These are phyloP conservation scores for Gastrophysa polygoni DNA, from an alignment of 2,888 invertebrate species.

Conservation along the genomic window DNA sequence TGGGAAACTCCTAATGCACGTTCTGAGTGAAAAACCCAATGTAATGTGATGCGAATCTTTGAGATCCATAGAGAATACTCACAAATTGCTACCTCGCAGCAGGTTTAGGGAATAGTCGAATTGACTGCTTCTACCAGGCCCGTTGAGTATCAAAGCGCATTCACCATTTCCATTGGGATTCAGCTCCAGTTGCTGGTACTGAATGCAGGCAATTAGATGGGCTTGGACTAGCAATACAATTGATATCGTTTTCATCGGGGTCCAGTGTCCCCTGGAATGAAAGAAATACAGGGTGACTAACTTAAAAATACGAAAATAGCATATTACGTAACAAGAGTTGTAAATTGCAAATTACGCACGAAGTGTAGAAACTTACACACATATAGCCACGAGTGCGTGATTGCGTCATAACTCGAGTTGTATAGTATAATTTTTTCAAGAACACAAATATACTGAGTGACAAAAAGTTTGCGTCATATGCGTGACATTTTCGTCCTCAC, in stretches of 20 bases:
- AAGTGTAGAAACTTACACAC: no score
- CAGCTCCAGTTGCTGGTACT: slow-evolving; percentile 52
- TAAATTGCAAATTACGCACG: no score
- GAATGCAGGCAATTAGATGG: slow-evolving; percentile 43
- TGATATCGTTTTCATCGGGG: background rate
- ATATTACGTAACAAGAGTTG: background rate
- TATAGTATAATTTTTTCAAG: no score
- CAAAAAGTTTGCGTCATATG: no score
- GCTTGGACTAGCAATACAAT: background rate
- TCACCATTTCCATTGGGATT: slow-evolving; percentile 59
- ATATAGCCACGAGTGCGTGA: no score
- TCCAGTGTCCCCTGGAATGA: slow-evolving; percentile 4
- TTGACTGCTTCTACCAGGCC: slow-evolving; percentile 78
- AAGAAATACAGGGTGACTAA: no score
- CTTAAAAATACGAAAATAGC: background rate
- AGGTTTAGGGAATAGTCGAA: slow-evolving; percentile 87
- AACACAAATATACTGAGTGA: no score
- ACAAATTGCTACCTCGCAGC: slow-evolving; percentile 65
- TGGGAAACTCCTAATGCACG: no score
- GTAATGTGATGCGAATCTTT: background rate
- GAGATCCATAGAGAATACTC: background rate
- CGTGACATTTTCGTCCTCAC: no score
- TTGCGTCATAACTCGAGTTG: no score
- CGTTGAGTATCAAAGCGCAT: slow-evolving; percentile 79
- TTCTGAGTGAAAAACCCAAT: no score